Base-by-base conservation (phyloP, 2,113 vertebrate genomes). In the Pimephales promelas region DNA sequence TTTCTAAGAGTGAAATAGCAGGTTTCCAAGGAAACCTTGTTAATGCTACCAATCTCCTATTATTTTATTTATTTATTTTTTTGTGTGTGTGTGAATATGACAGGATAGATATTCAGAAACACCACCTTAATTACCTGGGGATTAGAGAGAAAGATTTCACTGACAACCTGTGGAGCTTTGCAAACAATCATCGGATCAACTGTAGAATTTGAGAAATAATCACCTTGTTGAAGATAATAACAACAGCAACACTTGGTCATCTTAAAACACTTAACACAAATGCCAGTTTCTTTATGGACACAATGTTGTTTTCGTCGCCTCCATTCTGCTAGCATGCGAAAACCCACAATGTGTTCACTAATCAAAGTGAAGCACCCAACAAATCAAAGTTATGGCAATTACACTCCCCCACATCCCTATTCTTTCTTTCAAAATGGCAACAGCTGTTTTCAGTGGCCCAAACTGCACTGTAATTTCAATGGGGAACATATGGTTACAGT, bases 351-450 rank as follows among this genome's bases (percentile, higher is more conserved):
- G 85, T 84, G 84, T 89, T 91, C 87, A 56, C 90, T 90, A 90
- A 89, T 91, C 91, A 91, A 91, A 90, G 85, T 88, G 91, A 93
- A 93, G 90, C 91, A 89, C 85, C 86, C 82, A 79, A 92, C 92
- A 93, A 94, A 94, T 94, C 93, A 94, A 93, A 93, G 92, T 91
- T 90, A 89, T 90, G 87, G 91, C 92, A 94, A 93, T 94, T 93
- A 92, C 88, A 91, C 71, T 90, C 89, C 88, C 89, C 88, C 89
- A 70, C 62, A 40, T 89, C 91, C 89, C 91, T 62, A 85, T 83
- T 86, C 89, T 71, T 71, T 71, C 45, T 87, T 93, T 92, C 91
- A 87, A 91, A 92, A 93, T 89, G 90, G 89, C 90, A 92, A 92
- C 92, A 94, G 93, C 92, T 94, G 92, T 91, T 93, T 93, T 90